These are phyloP conservation scores for Puma concolor DNA, from an alignment of 2,113 vertebrate genomes.

Conservation along the genomic window DNA sequence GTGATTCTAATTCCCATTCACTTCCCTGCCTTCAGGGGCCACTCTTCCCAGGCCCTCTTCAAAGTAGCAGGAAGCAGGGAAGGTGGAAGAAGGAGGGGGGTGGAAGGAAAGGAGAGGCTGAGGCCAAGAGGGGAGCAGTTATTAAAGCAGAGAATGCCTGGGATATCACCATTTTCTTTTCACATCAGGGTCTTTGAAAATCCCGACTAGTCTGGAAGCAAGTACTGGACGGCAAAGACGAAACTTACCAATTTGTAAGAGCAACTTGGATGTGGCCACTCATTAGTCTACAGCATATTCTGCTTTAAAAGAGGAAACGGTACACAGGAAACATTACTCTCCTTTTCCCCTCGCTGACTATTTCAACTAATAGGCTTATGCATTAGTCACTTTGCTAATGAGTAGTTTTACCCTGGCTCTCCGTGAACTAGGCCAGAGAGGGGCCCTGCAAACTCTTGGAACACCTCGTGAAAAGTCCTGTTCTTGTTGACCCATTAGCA, in stretches of 20 bases:
- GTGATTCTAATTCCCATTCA: not conserved
- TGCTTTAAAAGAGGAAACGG: slow-evolving; percentile 60
- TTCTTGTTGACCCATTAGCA: slow-evolving; percentile 66
- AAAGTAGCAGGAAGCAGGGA: not conserved
- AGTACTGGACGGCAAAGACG: slow-evolving; percentile 23
- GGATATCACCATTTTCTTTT: not conserved
- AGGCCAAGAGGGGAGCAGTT: not conserved
- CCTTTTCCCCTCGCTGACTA: slow-evolving; percentile 53
- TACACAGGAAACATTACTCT: slow-evolving; percentile 57
- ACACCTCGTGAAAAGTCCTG: slow-evolving; percentile 61
- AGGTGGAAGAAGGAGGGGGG: not conserved
- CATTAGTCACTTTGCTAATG: slow-evolving; percentile 72
- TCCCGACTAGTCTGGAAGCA: not conserved
- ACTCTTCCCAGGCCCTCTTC: not conserved
- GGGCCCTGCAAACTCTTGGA: slow-evolving; percentile 68
- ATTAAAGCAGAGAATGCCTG: not conserved
- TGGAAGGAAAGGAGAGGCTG: not conserved
- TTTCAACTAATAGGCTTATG: slow-evolving; percentile 58
- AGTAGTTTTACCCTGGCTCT: slow-evolving; percentile 62
- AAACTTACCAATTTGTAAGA: slow-evolving; percentile 49
- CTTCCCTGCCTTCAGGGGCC: not conserved
- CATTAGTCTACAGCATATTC: slow-evolving; percentile 20
- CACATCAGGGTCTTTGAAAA: slow-evolving; percentile 30
- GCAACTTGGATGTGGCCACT: slow-evolving; percentile 25
- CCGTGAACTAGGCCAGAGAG: slow-evolving; percentile 55